These are phyloP conservation scores for Geophilus truncorum DNA, from an alignment of 2,888 invertebrate species.

Conservation along the genomic window DNA sequence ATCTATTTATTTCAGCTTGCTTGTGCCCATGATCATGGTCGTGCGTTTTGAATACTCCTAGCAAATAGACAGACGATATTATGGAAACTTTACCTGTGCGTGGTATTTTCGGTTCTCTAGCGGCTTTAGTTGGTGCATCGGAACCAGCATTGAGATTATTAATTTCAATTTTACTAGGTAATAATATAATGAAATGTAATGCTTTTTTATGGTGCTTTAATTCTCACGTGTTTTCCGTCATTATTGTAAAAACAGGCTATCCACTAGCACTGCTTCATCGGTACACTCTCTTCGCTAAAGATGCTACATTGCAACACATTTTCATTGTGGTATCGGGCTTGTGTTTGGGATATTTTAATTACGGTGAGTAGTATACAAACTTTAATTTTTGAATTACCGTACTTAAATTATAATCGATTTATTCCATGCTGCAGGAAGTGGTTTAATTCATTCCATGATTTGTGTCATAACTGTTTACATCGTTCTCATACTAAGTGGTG, in stretches of 20 bases:
- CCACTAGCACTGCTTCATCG: conserved; percentile 65
- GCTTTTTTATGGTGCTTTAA: not conserved
- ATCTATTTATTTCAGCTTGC: no score
- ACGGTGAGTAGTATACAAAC: conserved; percentile 57
- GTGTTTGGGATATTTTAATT: conserved; percentile 74
- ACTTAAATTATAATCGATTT: not conserved
- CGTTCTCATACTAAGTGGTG: conserved; percentile 60
- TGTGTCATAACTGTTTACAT: conserved; percentile 68
- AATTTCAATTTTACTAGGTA: conserved; percentile 60
- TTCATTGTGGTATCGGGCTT: conserved; percentile 70
- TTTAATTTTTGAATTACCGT: not conserved
- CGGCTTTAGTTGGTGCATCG: conserved; percentile 56
- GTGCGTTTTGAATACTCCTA: not conserved
- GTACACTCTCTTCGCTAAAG: conserved; percentile 55
- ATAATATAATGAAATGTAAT: not conserved
- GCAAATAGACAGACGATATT: not conserved
- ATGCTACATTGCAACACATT: conserved; percentile 60
- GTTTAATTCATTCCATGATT: conserved; percentile 68
- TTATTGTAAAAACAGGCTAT: conserved; percentile 65
- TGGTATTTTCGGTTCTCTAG: conserved; percentile 45
- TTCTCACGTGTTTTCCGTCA: conserved; percentile 33
- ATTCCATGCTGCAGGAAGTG: conserved; percentile 55
- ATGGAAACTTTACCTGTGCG: not conserved
- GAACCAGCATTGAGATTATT: conserved; percentile 63
- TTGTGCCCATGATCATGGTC: not conserved